Evolutionary conservation across 2,797 vertebrate genomes (phyloP).

Genomic region (Paramormyrops hopkinsi): DNA sequence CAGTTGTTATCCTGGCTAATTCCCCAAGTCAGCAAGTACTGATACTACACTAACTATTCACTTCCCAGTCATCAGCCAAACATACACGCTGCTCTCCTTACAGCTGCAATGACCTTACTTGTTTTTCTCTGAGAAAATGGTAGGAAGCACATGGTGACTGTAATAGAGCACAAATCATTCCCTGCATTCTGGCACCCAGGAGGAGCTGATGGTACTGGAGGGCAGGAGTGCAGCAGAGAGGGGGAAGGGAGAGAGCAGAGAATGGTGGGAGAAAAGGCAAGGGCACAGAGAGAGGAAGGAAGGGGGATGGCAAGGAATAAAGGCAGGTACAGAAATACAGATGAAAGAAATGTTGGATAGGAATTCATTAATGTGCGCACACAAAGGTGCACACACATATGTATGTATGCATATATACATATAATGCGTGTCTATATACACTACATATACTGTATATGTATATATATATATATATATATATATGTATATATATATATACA

Average conservation of each 20-base stretch:
- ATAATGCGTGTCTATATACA: neutral
- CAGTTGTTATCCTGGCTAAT: conserved; percentile 17
- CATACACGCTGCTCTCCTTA: conserved; percentile 20
- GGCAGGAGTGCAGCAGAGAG: conserved; percentile 1
- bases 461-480: neutral
- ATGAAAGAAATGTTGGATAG: neutral
- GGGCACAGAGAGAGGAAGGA: neutral
- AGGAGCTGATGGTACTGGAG: neutral
- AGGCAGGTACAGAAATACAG: neutral
- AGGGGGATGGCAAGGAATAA: neutral
- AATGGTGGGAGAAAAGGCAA: neutral
- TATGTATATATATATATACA: neutral
- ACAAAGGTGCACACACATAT: neutral
- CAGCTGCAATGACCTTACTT: conserved; percentile 29
- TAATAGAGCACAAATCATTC: conserved; percentile 27
- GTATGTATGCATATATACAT: neutral
- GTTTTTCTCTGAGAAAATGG: conserved; percentile 35
- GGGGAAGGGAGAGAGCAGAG: neutral
- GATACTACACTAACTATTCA: conserved; percentile 1
- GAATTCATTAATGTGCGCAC: neutral
- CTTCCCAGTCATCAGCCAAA: conserved; percentile 23
- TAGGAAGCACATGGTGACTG: conserved; percentile 39
- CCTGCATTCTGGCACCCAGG: conserved; percentile 9
- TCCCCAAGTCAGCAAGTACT: conserved; percentile 2
- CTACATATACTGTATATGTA: neutral